Conservation (phyloP, 2,113 vertebrate genomes). For the Rhynchomys soricoides region DNA sequence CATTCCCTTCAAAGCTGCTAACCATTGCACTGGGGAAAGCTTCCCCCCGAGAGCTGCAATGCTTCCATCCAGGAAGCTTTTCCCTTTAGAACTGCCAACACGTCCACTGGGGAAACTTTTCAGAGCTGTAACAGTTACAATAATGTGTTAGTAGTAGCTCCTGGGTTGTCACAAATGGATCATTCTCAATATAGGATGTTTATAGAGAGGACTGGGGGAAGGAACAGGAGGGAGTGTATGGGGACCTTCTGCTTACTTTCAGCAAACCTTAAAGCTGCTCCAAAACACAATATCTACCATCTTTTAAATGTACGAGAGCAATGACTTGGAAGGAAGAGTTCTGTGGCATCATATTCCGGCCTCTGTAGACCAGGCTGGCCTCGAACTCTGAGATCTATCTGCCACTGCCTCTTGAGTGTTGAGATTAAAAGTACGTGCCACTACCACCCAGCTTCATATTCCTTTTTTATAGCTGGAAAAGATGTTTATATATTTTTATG, state of each 20-base stretch:
- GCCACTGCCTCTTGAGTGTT: not conserved
- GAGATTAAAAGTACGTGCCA: not conserved
- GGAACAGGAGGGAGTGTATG: not conserved
- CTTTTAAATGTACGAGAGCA: not conserved
- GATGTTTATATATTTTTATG: not conserved
- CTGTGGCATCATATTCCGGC: not conserved
- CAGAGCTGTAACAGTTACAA: not conserved
- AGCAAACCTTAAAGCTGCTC: conserved; percentile 20
- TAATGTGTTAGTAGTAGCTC: not conserved
- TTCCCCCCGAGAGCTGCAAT: not conserved
- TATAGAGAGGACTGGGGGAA: not conserved
- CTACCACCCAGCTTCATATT: not conserved
- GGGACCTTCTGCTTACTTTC: not conserved
- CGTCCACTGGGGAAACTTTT: not conserved
- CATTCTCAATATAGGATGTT: not conserved
- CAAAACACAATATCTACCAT: not conserved
- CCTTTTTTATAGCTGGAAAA: conserved; percentile 7
- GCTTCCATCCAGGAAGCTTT: not conserved
- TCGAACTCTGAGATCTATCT: not conserved
- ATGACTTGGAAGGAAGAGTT: conserved; percentile 45
- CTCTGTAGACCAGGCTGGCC: conserved; percentile 2
- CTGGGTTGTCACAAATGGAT: not conserved
- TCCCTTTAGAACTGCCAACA: not conserved
- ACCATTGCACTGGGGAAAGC: no score
- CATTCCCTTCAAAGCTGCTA: not conserved